Conservation (phyloP, 1,140 invertebrate genomes). For the Pomacea maculata region DNA sequence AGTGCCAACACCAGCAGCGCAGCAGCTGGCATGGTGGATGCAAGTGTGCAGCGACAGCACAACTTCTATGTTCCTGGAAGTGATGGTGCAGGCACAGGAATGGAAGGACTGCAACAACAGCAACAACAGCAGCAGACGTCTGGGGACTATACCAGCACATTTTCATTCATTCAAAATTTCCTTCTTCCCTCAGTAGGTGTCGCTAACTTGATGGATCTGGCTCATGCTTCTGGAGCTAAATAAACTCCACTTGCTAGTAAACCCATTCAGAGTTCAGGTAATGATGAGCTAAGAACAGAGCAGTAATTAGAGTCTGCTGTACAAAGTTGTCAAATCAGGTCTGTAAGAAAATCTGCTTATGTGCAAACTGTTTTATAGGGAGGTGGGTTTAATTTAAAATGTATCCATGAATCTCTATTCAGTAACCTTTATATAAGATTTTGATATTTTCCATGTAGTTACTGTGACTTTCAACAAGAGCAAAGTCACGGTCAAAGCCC, state of each 20-base stretch:
- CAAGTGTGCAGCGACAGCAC: background rate
- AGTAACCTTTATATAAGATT: too few relatives aligned
- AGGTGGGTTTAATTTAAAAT: too few relatives aligned
- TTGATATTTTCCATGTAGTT: too few relatives aligned
- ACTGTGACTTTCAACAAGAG: too few relatives aligned
- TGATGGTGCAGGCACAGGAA: background rate
- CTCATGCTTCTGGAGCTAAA: conserved; percentile 21
- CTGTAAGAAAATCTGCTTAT: too few relatives aligned
- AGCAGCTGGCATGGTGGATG: background rate
- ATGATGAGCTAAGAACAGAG: too few relatives aligned
- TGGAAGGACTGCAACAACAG: conserved; percentile 11
- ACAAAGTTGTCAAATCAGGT: too few relatives aligned
- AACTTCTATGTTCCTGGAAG: background rate
- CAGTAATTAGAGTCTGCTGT: too few relatives aligned
- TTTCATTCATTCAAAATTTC: conserved; percentile 30
- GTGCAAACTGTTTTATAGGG: too few relatives aligned
- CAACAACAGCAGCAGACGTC: conserved; percentile 14
- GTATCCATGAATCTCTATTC: too few relatives aligned
- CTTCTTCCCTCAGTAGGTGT: conserved; percentile 25
- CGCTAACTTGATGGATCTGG: conserved; percentile 26
- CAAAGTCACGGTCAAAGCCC: too few relatives aligned
- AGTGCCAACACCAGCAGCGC: conserved; percentile 4
- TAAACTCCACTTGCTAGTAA: background rate
- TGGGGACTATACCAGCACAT: conserved; percentile 21
- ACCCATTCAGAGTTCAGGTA: too few relatives aligned